Base-by-base conservation (phyloP, 2,797 vertebrate genomes). In the Hemitrygon akajei region DNA sequence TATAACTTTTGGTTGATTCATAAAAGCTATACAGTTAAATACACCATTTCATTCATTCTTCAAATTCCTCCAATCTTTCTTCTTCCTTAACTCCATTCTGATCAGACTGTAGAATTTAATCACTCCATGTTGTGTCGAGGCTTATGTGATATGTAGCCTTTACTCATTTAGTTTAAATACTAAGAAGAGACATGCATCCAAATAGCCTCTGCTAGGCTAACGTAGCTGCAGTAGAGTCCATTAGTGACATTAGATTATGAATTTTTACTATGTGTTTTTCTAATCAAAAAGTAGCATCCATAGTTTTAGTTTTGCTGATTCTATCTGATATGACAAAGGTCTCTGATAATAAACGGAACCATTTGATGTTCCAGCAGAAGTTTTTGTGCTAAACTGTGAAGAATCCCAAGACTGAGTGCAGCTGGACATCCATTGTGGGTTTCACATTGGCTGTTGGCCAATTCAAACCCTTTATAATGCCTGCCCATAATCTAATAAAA, bases 401-500 rank as follows among this genome's bases (percentile, higher is more conserved):
- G 30, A 25, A 14, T 93, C 76, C 73, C 34, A 93, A 16, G 71
- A 27, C 25, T 58, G 91, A 93, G 40, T 58, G 11, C 22, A 93
- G 76, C 91, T 58, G 12, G 40, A 5, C 12, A 20, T 92, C 91
- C 91, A 56, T 16, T 92, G 69, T 75, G 37, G 91, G 10, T 76
- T 93, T 93, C 56, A 93, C 11, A 92, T 75, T 76, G 47, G 27
- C 12, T 75, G 27, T 56, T 30, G 14, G 69, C 91, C 20, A 75
- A 47, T 71, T 20, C 6, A 66, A 75, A 92, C 27, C 69, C 37
- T 56, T 12, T n/a, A 1, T 76, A 30, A 47, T 14, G 71, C 71
- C 40, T 93, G 91, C 7, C 40, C 71, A 76, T 93, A 93, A 93
- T 76, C 71, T 76, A 76, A 93, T 93, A 56, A 58, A 56, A 30